Base-by-base conservation (phyloP, 2,113 vertebrate species). In the Tachysurus vachellii region DNA sequence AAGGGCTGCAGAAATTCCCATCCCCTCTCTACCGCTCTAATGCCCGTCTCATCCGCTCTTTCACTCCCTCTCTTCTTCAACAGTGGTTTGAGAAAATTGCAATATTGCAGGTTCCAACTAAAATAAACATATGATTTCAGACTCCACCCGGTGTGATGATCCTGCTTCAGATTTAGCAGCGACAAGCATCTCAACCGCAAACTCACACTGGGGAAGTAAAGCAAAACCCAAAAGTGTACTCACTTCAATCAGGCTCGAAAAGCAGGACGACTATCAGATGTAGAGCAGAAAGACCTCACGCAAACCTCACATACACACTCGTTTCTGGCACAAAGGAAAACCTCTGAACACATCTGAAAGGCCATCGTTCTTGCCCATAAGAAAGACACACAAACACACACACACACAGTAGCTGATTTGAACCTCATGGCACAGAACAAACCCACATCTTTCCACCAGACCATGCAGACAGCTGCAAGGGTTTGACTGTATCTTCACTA, bases 121-220 rank as follows among this genome's bases (percentile, higher is more conserved):
- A 86, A 89, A 85, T 77, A 80, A 87, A 85, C 86, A 68, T 81
- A 66, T 53, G 16, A 77, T 85, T 89, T 79, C 21, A 80, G 73
- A 64, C 84, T 85, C 75, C 84, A 85, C 61, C 80, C 80, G 4
- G 42, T 62, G 66, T 53, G 81, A 77, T 44, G 61, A 53, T 54
- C 21, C 44, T 50, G 83, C 77, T 85, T 71, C 83, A 82, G 79
- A 82, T 87, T 89, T 85, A 85, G 50, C 76, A 56, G 83, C 28
- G 26, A 66, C 14, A 31, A 10, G 86, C 82, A 80, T 4, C 3
- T 9, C n/a, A 19, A 56, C 59, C 84, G 26, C n/a, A 83, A 66
- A 80, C 77, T 53, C 83, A 53, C 76, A 73, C 16, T 13, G n/a
- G 68, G 36, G 54, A 75, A 73, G 83, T 47, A 5, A 11, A 75